Percentiles rank a stretch among this genome's conserved stretches.
These are phyloP conservation scores for Phasianus colchicus DNA, from an alignment of 2,113 vertebrate genomes.

Conservation along the genomic window DNA sequence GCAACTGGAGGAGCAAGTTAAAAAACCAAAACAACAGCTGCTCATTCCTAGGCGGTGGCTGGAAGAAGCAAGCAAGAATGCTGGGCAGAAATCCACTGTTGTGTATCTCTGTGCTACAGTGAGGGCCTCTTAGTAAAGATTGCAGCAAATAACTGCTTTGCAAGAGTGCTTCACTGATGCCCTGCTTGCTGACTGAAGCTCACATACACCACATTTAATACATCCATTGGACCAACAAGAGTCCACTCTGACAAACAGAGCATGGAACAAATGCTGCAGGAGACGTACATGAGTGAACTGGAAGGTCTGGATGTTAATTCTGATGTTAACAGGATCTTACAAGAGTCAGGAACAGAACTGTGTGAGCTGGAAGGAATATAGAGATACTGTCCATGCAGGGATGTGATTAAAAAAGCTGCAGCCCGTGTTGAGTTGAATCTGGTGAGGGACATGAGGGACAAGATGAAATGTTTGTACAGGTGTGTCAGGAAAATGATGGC, in stretches of 20 bases:
- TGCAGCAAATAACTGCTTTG: neutral
- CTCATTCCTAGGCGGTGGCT: neutral
- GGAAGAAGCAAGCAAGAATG: neutral
- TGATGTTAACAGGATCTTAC: neutral
- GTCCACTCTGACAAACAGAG: neutral
- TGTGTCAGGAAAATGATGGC: neutral
- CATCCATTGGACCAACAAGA: neutral
- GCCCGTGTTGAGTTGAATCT: neutral
- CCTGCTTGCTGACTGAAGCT: neutral
- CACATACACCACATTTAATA: rapidly evolving
- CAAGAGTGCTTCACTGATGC: neutral
- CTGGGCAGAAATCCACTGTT: neutral
- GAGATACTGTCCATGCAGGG: neutral
- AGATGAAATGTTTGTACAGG: neutral
- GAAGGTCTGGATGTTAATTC: neutral
- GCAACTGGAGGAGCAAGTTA: neutral
- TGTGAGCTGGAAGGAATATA: neutral
- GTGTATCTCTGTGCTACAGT: neutral
- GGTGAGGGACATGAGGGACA: neutral
- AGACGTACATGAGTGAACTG: neutral
- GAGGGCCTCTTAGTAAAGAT: neutral
- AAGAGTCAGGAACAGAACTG: neutral
- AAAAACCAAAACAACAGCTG: neutral
- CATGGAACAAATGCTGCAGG: neutral
- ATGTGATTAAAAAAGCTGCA: neutral